Evolutionary conservation across 2,888 invertebrate species (phyloP).

Genomic region (Cyaniris semiargus): DNA sequence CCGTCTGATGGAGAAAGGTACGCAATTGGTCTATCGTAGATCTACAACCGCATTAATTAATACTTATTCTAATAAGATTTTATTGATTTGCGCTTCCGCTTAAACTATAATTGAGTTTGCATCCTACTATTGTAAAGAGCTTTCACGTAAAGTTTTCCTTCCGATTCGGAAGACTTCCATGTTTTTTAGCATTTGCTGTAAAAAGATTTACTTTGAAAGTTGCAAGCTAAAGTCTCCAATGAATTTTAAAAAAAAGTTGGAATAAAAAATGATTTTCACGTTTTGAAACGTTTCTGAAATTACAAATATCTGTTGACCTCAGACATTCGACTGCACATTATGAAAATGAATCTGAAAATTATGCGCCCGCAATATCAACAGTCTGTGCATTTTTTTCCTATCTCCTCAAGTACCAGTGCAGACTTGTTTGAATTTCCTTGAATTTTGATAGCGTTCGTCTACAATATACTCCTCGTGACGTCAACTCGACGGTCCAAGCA

Average conservation of each 20-base stretch:
- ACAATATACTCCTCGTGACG: slow-evolving; percentile 48
- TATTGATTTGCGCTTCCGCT: slow-evolving; percentile 22
- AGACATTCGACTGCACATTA: slow-evolving; percentile 71
- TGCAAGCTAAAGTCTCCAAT: too few relatives aligned
- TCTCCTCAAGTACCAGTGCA: slow-evolving; percentile 75
- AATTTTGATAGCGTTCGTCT: slow-evolving; percentile 74
- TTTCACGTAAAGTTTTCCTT: neutral
- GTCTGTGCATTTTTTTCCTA: slow-evolving; percentile 76
- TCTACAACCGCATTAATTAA: slow-evolving; percentile 32
- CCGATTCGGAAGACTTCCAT: neutral
- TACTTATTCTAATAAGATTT: slow-evolving; percentile 33
- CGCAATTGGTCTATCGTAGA: slow-evolving; percentile 52
- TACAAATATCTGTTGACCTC: slow-evolving; percentile 61
- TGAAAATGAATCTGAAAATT: slow-evolving; percentile 78
- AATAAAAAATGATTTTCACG: neutral
- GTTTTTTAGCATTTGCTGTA: neutral
- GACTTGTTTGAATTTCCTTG: slow-evolving; percentile 76
- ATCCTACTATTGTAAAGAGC: neutral
- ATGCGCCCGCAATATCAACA: slow-evolving; percentile 61
- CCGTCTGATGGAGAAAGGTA: slow-evolving; percentile 58
- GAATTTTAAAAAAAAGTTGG: neutral
- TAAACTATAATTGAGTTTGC: neutral
- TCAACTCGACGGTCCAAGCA: slow-evolving; percentile 42
- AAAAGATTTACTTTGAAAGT: neutral
- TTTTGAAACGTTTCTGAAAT: slow-evolving; percentile 31